These are phyloP conservation scores for Pelecanoides urinatrix DNA, from an alignment of 2,113 vertebrate genomes.

Conservation along the genomic window DNA sequence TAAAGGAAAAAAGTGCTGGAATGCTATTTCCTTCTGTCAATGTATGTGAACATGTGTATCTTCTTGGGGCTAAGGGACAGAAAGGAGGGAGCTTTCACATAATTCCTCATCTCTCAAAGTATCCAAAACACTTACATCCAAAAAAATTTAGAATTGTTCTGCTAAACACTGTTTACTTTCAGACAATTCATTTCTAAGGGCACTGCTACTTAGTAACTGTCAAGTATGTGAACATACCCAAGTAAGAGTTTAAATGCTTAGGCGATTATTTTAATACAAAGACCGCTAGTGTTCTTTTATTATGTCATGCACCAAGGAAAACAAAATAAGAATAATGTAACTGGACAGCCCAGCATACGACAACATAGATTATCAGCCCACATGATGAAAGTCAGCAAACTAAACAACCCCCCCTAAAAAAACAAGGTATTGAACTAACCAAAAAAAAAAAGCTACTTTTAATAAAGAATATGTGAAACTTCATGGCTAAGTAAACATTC, in stretches of 20 bases:
- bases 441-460: not conserved
- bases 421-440: not conserved
- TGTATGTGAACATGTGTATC: not conserved
- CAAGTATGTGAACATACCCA: not conserved
- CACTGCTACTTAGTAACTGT: not conserved
- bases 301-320: not conserved
- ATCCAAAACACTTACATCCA: not conserved
- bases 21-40: not conserved
- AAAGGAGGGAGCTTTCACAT: not conserved
- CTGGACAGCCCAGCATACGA: not conserved
- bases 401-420: not conserved
- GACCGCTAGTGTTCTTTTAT: not conserved
- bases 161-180: not conserved
- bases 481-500: not conserved
- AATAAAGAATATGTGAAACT: not conserved
- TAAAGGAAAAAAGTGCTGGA: not conserved
- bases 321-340: not conserved
- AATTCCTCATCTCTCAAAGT: not conserved
- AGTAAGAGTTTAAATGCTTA: not conserved
- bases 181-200: not conserved
- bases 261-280: not conserved
- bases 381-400: not conserved
- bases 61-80: not conserved
- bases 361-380: not conserved
- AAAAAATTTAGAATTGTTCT: not conserved